phyloP scores from a whole-genome alignment of 2,888 invertebrate genomes.

The Brachynemurus nebulosus region DNA sequence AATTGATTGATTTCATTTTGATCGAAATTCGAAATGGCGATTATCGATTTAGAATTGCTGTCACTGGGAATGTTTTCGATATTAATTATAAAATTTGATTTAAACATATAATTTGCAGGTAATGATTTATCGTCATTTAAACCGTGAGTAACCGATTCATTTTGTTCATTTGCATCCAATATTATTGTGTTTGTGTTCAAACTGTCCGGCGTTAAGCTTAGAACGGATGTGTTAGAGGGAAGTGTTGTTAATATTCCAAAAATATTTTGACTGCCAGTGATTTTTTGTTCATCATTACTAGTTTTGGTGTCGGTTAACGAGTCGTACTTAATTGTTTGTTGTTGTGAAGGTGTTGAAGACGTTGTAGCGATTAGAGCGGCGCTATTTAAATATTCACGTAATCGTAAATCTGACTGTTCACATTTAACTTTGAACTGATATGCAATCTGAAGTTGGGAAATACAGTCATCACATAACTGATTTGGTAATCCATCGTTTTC shows the following conservation, averaged over 20 bases:
- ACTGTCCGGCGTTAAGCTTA: no score
- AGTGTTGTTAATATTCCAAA: no score
- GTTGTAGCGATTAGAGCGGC: not conserved
- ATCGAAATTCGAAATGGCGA: not conserved
- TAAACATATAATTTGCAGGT: not conserved
- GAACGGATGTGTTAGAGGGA: no score
- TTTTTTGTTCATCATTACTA: not conserved
- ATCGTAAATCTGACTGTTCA: constrained; percentile 29
- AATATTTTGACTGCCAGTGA: no score
- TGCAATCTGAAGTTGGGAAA: constrained; percentile 29
- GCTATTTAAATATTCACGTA: constrained; percentile 23
- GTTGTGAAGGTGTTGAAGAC: not conserved
- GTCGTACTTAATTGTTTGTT: no score
- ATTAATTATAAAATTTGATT: not conserved
- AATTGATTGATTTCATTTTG: no score
- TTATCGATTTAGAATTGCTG: not conserved
- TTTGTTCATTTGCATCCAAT: no score
- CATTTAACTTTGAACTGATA: constrained; percentile 32
- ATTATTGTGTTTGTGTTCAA: no score
- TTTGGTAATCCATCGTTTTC: constrained; percentile 31
- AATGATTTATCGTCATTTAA: no score
- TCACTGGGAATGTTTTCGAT: not conserved
- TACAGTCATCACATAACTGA: constrained; percentile 31
- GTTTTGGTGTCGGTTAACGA: no score
- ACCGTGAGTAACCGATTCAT: not conserved